A percentile compares a stretch with the other conserved stretches of the same genome.
phyloP scores from a whole-genome alignment of 2,888 invertebrate genomes.

The Molorchus minor region DNA sequence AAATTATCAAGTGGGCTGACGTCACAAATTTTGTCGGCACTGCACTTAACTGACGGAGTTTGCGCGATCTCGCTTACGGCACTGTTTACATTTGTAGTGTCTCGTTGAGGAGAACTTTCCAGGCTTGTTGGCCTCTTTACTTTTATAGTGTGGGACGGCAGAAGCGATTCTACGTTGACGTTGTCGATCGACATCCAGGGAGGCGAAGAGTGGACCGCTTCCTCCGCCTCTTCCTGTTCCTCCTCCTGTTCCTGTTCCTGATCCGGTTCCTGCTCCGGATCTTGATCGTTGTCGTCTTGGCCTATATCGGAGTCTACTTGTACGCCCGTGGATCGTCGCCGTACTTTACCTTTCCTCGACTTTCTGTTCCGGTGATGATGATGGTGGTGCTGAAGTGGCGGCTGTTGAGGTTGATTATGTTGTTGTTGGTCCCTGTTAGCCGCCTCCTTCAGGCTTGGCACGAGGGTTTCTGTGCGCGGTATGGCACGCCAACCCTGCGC shows the following conservation, averaged over 20 bases:
- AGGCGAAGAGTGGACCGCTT: conserved; percentile 42
- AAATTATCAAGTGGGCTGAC: conserved; percentile 69
- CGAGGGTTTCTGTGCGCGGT: conserved; percentile 77
- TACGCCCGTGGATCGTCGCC: conserved; percentile 58
- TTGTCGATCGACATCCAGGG: conserved; percentile 58
- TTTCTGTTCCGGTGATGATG: conserved; percentile 50
- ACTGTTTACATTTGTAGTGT: conserved; percentile 57
- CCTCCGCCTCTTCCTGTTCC: conserved; percentile 31
- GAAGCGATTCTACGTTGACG: conserved; percentile 69
- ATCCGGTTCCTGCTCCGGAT: conserved; percentile 33
- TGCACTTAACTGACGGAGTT: conserved; percentile 59
- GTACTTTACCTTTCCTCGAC: conserved; percentile 52
- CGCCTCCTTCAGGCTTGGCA: conserved; percentile 62
- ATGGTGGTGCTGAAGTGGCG: conserved; percentile 46
- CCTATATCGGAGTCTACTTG: conserved; percentile 57
- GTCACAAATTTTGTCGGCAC: conserved; percentile 59
- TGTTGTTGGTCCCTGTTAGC: conserved; percentile 59
- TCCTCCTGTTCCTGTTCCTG: no score
- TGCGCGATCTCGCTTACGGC: conserved; percentile 54
- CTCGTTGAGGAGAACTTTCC: conserved; percentile 42
- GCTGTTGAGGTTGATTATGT: conserved; percentile 42
- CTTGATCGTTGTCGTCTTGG: conserved; percentile 43
- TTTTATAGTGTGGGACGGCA: conserved; percentile 71
- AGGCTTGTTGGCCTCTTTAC: conserved; percentile 57
- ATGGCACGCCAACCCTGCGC: conserved; percentile 84